Conservation (phyloP, 2,888 invertebrate genomes). For the Athetis lepigone region DNA sequence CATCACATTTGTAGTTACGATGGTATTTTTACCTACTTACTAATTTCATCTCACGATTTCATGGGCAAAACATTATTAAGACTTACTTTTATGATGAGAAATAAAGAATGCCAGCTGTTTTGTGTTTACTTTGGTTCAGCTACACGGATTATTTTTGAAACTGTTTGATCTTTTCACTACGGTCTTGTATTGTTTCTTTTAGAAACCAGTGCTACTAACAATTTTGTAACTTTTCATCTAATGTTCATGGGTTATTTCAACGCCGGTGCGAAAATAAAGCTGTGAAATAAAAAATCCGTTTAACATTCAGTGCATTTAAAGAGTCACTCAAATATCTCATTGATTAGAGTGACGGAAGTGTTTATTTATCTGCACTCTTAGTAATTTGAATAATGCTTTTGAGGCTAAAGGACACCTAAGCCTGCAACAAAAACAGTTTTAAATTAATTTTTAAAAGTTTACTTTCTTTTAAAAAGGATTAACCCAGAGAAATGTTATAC, state of each 20-base stretch:
- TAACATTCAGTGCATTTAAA: too few species aligned
- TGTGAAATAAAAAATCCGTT: too few species aligned
- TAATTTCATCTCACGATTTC: conserved; percentile 5
- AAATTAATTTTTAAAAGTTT: too few species aligned
- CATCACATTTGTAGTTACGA: conserved; percentile 14
- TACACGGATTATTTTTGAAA: conserved; percentile 9
- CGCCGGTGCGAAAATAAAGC: too few species aligned
- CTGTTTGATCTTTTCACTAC: background rate
- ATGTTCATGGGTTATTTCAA: too few species aligned
- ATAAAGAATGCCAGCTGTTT: conserved; percentile 18
- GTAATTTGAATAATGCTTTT: too few species aligned
- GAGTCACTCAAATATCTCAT: too few species aligned
- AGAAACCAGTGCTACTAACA: background rate
- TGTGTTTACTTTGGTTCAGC: conserved; percentile 18
- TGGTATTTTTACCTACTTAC: conserved; percentile 16
- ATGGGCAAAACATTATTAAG: conserved; percentile 20
- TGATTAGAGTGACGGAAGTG: too few species aligned
- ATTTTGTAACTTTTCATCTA: background rate
- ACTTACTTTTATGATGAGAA: conserved; percentile 18
- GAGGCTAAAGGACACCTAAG: too few species aligned
- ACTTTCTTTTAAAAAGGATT: too few species aligned
- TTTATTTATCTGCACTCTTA: too few species aligned
- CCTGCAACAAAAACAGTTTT: too few species aligned
- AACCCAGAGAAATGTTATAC: background rate
- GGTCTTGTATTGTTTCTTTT: background rate